Base-by-base conservation (phyloP, 2,113 vertebrate genomes). In the Entomyzon cyanotis region DNA sequence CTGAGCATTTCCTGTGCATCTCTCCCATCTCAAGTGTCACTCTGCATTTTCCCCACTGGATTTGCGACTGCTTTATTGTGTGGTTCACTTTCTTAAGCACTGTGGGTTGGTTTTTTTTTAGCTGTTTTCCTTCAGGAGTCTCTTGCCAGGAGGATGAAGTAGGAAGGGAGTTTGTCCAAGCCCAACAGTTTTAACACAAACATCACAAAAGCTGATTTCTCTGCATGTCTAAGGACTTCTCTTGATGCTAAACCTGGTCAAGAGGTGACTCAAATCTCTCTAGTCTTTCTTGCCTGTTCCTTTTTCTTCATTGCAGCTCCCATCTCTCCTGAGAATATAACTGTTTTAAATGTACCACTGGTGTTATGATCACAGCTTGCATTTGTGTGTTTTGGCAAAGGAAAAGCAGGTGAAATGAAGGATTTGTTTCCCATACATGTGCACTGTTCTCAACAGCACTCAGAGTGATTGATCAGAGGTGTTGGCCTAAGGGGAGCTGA, bases 21-120 rank as follows among this genome's bases (percentile, higher is more conserved):
- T 92, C 7, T 5, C 55, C 35, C 16, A 7, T 92, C 83, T 92
- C 46, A 23, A 81, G 73, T 92, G 95, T 93, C 95, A 89, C 89
- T 92, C 79, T 84, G n/a, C 47, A 37, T 93, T 93, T 93, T 84
- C 60, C 92, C 91, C 73, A 28, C 64, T 93, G 89, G 60, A 71
- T 90, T 81, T 90, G 42, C 80, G 85, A 18, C 42, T 90, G 21
- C 37, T 93, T 84, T 44, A 9, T 35, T 33, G 24, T 44, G 30
- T 84, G 39, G 6, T 65, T 96, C 63, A 22, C 44, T 82, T 84
- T 76, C 22, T 73, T 55, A 62, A 74, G 46, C 4, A 1, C 50
- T 17, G 25, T 42, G 81, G 25, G 13, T 55, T 92, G 79, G 27
- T 10, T 60, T 35, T 60, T 35, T 63, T 67, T 67, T 1, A 65